Percentiles rank a stretch among this genome's conserved stretches.
These are phyloP conservation scores for Luscinia luscinia DNA, from an alignment of 2,797 vertebrate genomes.

Conservation along the genomic window DNA sequence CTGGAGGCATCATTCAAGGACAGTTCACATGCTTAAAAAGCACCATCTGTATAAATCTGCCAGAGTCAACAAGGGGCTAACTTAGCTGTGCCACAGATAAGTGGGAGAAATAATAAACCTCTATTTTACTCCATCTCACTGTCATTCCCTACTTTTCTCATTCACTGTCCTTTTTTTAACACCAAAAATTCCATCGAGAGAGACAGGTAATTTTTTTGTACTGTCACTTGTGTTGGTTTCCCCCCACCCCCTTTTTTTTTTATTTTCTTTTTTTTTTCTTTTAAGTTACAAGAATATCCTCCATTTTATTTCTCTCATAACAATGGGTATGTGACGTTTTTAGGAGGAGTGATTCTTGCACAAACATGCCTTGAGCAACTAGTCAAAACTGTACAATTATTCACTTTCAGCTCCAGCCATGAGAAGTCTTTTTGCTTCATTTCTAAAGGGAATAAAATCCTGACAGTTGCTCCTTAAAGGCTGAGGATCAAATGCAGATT, in stretches of 20 bases:
- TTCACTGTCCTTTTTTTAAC: neutral
- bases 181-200: neutral
- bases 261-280: neutral
- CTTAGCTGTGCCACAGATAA: neutral
- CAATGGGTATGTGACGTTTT: neutral
- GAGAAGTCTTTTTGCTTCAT: neutral
- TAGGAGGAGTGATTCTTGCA: neutral
- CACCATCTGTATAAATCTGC: neutral
- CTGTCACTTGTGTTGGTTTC: neutral
- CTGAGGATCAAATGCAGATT: conserved; percentile 3
- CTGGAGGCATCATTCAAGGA: neutral
- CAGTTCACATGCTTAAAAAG: neutral
- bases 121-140: neutral
- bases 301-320: neutral
- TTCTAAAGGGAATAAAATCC: neutral
- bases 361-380: neutral
- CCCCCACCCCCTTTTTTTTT: neutral
- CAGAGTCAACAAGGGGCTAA: neutral
- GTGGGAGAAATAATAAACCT: neutral
- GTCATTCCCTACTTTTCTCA: neutral
- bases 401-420: neutral
- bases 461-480: conserved; percentile 15
- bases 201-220: neutral
- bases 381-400: neutral
- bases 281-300: neutral